These are phyloP conservation scores for Tipula unca DNA, from an alignment of 2,888 invertebrate genomes.

Conservation along the genomic window DNA sequence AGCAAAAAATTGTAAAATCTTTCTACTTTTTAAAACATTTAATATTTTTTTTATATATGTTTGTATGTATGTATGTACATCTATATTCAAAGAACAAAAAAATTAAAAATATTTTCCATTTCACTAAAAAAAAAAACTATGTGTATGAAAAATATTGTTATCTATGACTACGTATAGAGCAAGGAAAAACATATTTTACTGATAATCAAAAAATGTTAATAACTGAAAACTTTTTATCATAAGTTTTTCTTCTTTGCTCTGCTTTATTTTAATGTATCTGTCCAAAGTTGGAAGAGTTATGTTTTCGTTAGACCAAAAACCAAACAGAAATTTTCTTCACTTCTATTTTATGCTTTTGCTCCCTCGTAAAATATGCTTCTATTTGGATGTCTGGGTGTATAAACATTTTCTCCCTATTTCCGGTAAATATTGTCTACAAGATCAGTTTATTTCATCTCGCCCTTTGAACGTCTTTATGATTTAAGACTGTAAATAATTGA, in stretches of 20 bases:
- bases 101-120: neutral
- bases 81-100: neutral
- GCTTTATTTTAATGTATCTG: neutral
- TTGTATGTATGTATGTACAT: no score
- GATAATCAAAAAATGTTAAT: constrained; percentile 8
- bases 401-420: neutral
- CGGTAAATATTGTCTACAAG: neutral
- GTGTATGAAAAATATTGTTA: neutral
- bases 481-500: neutral
- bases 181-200: neutral
- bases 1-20: neutral
- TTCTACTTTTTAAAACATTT: neutral
- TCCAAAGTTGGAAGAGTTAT: neutral
- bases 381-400: neutral
- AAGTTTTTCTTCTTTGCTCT: neutral
- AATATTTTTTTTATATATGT: neutral
- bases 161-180: neutral
- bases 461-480: neutral
- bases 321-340: neutral
- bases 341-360: neutral
- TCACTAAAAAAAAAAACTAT: neutral
- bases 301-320: neutral
- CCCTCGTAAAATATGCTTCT: neutral
- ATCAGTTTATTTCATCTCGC: neutral
- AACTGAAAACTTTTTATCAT: constrained; percentile 8